Evolutionary conservation across 2,888 invertebrate species (phyloP).

Genomic region (Drosophila rubida): DNA sequence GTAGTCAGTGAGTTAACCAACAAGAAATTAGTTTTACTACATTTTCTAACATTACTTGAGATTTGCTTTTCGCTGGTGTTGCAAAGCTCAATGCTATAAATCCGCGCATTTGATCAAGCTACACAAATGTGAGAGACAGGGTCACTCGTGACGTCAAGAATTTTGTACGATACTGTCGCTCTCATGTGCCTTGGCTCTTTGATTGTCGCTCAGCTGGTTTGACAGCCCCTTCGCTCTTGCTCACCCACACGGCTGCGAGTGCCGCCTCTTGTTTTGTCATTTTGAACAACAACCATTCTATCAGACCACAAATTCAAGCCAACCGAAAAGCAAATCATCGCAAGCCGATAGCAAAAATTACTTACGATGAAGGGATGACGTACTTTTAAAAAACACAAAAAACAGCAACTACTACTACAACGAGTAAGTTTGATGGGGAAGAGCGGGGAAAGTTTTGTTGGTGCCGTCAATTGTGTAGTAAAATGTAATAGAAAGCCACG

Average conservation of each 20-base stretch:
- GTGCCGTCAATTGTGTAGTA: slow-evolving; percentile 10
- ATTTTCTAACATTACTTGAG: neutral
- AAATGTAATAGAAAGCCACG: slow-evolving; percentile 51
- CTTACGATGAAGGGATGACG: slow-evolving; percentile 51
- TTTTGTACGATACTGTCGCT: slow-evolving; percentile 19
- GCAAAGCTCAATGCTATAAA: slow-evolving; percentile 39
- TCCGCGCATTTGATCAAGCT: slow-evolving; percentile 43
- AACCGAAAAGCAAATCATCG: slow-evolving; percentile 49
- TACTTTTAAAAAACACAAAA: slow-evolving; percentile 15
- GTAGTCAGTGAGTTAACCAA: too few species aligned
- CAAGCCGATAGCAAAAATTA: slow-evolving; percentile 32
- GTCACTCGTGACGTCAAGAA: slow-evolving; percentile 53
- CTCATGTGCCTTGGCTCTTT: slow-evolving; percentile 12
- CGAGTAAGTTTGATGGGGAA: slow-evolving; percentile 39
- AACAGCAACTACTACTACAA: slow-evolving; percentile 4
- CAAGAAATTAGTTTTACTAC: neutral
- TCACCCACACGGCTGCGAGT: slow-evolving; percentile 26
- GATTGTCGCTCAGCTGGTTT: slow-evolving; percentile 61
- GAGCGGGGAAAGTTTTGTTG: neutral
- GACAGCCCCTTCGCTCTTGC: slow-evolving; percentile 38
- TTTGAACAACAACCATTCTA: slow-evolving; percentile 57
- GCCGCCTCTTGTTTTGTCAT: slow-evolving; percentile 48
- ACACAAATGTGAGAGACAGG: slow-evolving; percentile 24
- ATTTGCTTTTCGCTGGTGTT: neutral
- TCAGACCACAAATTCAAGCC: slow-evolving; percentile 55